phyloP scores from a whole-genome alignment of 2,113 vertebrate species.

The Cynopterus brachyotis region DNA sequence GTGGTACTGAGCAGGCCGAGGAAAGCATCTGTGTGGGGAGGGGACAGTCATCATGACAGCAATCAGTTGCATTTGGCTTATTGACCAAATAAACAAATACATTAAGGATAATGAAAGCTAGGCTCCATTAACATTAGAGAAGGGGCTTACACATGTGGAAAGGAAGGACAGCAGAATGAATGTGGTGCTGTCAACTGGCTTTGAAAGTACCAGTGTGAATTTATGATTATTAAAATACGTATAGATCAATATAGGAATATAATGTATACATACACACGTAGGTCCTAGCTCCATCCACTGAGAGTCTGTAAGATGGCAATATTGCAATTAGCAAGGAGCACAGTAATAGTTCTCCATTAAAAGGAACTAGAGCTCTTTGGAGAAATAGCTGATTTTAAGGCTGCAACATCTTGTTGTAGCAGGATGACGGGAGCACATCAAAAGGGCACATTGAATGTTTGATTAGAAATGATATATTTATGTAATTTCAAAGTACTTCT shows the following conservation, averaged over 20 bases:
- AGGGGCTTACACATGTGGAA: not conserved
- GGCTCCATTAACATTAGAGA: not conserved
- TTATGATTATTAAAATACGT: not conserved
- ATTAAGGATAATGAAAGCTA: not conserved
- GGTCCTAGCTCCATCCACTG: not conserved
- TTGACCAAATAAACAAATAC: not conserved
- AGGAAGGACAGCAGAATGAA: not conserved
- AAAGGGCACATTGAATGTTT: not conserved
- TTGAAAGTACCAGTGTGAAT: not conserved
- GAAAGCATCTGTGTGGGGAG: not conserved
- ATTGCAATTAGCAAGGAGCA: not conserved
- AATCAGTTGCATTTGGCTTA: not conserved
- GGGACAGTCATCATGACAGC: rapidly evolving
- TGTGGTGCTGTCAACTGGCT: not conserved
- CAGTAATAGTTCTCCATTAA: not conserved
- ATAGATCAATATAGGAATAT: not conserved
- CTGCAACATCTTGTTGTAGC: not conserved
- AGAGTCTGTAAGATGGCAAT: not conserved
- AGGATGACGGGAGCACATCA: not conserved
- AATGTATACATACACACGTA: not conserved
- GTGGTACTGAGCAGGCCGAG: rapidly evolving
- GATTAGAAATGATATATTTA: not conserved
- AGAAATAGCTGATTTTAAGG: not conserved
- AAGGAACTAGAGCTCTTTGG: not conserved
- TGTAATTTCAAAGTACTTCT: not conserved